A percentile compares a stretch with the other conserved stretches of the same genome.
phyloP scores from a whole-genome alignment of 2,797 vertebrate genomes.

The Poeciliopsis gracilis region DNA sequence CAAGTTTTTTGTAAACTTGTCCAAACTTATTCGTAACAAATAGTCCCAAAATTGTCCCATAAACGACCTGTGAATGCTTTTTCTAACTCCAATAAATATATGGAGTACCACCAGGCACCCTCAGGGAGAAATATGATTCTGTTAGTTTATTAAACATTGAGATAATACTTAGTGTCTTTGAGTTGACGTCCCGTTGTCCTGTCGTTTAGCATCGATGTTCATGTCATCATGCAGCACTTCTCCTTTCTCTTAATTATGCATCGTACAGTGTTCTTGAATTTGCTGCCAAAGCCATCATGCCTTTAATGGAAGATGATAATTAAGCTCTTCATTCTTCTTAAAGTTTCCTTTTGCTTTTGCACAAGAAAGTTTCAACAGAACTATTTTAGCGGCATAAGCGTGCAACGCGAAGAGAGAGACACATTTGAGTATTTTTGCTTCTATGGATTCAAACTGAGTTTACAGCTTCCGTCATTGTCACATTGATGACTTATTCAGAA shows the following conservation, averaged over 20 bases:
- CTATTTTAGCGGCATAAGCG: background rate
- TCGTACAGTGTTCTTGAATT: background rate
- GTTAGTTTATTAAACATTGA: background rate
- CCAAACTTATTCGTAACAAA: too few relatives aligned
- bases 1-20: too few relatives aligned
- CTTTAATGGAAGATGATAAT: background rate
- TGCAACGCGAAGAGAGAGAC: conserved; percentile 12
- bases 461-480: conserved; percentile 33
- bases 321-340: background rate
- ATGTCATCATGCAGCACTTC: background rate
- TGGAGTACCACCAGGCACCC: too few relatives aligned
- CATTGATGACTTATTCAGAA: conserved; percentile 67
- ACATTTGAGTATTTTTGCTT: conserved; percentile 38
- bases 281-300: background rate
- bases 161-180: conserved; percentile 1
- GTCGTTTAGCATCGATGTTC: background rate
- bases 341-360: conserved; percentile 24
- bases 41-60: too few relatives aligned
- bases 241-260: background rate
- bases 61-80: too few relatives aligned
- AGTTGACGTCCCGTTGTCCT: background rate
- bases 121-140: background rate
- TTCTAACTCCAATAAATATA: too few relatives aligned
- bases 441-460: conserved; percentile 38
- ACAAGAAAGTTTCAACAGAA: conserved; percentile 31